Evolutionary conservation across 2,797 vertebrate genomes (phyloP).

Genomic region (Rhadinocentrus ornatus): DNA sequence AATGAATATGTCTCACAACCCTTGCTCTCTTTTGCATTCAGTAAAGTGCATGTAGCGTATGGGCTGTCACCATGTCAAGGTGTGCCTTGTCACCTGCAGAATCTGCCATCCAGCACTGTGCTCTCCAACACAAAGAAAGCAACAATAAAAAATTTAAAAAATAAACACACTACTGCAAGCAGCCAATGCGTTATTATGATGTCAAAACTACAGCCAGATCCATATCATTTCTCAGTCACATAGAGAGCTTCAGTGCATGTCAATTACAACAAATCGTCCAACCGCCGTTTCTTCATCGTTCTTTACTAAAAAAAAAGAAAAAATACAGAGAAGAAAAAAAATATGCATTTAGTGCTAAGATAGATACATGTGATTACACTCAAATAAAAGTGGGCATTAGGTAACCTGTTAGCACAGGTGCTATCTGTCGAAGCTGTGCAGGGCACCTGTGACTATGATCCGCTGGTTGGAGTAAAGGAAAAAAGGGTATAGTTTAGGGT

Average conservation of each 20-base stretch:
- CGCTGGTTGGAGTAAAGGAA: conserved; percentile 46
- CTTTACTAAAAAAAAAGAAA: conserved; percentile 18
- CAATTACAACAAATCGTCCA: conserved; percentile 47
- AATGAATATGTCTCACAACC: conserved; percentile 75
- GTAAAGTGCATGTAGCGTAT: conserved; percentile 83
- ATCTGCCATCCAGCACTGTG: conserved; percentile 84
- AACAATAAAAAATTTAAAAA: conserved; percentile 27
- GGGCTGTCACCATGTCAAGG: conserved; percentile 78
- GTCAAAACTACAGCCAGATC: conserved; percentile 81
- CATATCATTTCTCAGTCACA: conserved; percentile 67
- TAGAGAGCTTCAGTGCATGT: conserved; percentile 74
- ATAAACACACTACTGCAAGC: conserved; percentile 72
- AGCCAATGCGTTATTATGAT: conserved; percentile 83
- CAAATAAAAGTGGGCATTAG: conserved; percentile 78
- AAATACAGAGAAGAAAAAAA: conserved; percentile 9
- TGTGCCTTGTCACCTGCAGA: conserved; percentile 82
- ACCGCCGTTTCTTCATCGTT: conserved; percentile 45
- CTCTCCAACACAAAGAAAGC: conserved; percentile 65
- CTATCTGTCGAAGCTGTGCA: conserved; percentile 55
- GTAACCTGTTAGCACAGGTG: conserved; percentile 71
- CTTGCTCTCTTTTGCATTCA: conserved; percentile 79
- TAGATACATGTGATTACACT: conserved; percentile 48
- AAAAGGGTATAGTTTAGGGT: conserved; percentile 40
- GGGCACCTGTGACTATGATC: conserved; percentile 51
- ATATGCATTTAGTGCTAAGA: conserved; percentile 49